Evolutionary conservation across 1,140 invertebrate genomes (phyloP).

Genomic region (Drosophila kanapiae): DNA sequence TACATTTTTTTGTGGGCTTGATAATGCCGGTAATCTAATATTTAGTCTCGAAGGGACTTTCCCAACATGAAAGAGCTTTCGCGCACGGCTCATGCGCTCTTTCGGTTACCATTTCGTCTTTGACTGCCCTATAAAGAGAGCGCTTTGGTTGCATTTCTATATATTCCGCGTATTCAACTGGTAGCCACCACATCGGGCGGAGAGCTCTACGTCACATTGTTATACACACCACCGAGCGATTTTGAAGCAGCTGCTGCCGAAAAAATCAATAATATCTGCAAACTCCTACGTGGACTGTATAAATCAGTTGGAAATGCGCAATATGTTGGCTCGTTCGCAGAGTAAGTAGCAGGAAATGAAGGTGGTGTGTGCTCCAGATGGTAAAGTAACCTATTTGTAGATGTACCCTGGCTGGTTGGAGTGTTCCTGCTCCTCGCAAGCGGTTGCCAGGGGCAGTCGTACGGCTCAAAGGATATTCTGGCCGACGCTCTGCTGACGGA

Average conservation of each 20-base stretch:
- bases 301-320: constrained; percentile 52
- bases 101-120: constrained; percentile 24
- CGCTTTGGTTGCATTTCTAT: constrained; percentile 9
- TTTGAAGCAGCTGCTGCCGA: constrained; percentile 47
- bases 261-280: constrained; percentile 67
- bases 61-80: constrained; percentile 29
- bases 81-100: constrained; percentile 30
- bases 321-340: constrained; percentile 60
- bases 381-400: constrained; percentile 18
- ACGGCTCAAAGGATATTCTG: constrained; percentile 84
- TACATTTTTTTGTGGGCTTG: background rate
- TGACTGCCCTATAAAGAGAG: constrained; percentile 31
- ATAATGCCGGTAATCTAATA: constrained; percentile 13
- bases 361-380: background rate
- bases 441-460: constrained; percentile 36
- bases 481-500: constrained; percentile 89
- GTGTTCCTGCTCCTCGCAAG: constrained; percentile 37
- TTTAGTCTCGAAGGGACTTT: constrained; percentile 2
- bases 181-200: constrained; percentile 56
- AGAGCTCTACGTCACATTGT: constrained; percentile 17
- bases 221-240: constrained; percentile 47
- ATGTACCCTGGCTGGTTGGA: constrained; percentile 29
- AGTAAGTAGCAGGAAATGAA: constrained; percentile 24
- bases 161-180: constrained; percentile 71
- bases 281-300: constrained; percentile 43